Evolutionary conservation across 1,140 invertebrate genomes (phyloP), one percentile per base, ranked within the genome.

Genomic region (Megalonaias nervosa): DNA sequence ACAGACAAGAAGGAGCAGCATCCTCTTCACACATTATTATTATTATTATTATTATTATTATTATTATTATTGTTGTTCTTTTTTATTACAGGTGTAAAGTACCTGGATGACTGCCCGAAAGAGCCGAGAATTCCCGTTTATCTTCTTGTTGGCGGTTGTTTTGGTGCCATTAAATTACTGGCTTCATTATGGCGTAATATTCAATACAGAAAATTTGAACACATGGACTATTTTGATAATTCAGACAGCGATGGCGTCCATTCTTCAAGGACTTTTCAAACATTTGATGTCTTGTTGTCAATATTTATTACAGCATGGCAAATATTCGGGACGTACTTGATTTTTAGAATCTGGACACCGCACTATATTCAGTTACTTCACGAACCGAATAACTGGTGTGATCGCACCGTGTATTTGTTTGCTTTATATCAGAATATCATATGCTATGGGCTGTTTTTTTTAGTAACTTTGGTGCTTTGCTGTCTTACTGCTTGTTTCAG

Each of bases 131-230:
- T 90, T 16, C 89, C 89, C 14, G 84, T 90, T 67, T 90, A 89
- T 77, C 83, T 89, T 13, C 74, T 89, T 19, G 85, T 90, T 13
- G 88, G 86, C 26, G 89, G 89, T 0, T 82, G 83, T 66, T 88
- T 88, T 74, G 88, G 88, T 15, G 55, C 87, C 17, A 83, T 90
- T 16, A 86, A 89, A 65, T 69, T 87, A 62, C 67, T 84, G 14
- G 75, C 81, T 92, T 89, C 94, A 19, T 90, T 95, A 12, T 95
- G 94, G 92, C 91, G 92, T 1, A 94, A 95, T 88, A 92, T 95
- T 19, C 90, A 91, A 60, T 92, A 92, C 0, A 90, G 93, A 12
- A 84, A 89, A 57, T 92, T 91, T 81, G 92, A 92, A 71, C 91
- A 92, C n/a, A 89, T 93, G 19, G 93, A 94, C 82, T 92, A 92